Conservation (phyloP, 2,113 vertebrate species). For the Lipotes vexillifer region DNA sequence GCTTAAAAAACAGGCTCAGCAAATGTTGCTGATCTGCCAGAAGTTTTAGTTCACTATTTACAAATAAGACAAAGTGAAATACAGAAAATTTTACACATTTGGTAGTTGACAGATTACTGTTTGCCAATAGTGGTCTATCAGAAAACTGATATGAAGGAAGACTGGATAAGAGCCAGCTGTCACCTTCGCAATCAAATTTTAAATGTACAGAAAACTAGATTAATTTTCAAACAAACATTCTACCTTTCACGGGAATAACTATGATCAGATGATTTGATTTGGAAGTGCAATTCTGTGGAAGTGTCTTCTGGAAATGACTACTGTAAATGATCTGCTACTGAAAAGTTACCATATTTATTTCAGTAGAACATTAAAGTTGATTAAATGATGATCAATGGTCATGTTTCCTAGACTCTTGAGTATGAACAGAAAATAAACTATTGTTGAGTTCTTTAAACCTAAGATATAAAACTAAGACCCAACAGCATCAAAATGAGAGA, state of each 20-base stretch:
- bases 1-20: slow-evolving; percentile 86
- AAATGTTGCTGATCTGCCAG: slow-evolving; percentile 85
- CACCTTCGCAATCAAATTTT: slow-evolving; percentile 73
- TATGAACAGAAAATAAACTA: slow-evolving; percentile 68
- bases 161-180: slow-evolving; percentile 79
- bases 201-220: slow-evolving; percentile 75
- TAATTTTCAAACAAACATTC: slow-evolving; percentile 77
- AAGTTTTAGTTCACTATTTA: slow-evolving; percentile 86
- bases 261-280: slow-evolving; percentile 47
- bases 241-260: slow-evolving; percentile 72
- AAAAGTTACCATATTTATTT: slow-evolving; percentile 40
- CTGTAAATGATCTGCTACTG: slow-evolving; percentile 44
- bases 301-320: slow-evolving; percentile 58
- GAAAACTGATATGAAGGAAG: slow-evolving; percentile 84
- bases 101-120: slow-evolving; percentile 83
- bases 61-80: slow-evolving; percentile 88
- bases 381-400: slow-evolving; percentile 56
- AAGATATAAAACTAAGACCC: slow-evolving; percentile 71
- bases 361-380: slow-evolving; percentile 63
- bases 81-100: slow-evolving; percentile 89
- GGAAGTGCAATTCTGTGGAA: slow-evolving; percentile 35
- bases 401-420: slow-evolving; percentile 68
- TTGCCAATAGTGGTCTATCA: slow-evolving; percentile 82
- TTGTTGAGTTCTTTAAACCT: slow-evolving; percentile 39
- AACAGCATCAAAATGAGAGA: slow-evolving; percentile 61